Conservation (phyloP, 2,888 invertebrate genomes). For the Heliconius cydno region DNA sequence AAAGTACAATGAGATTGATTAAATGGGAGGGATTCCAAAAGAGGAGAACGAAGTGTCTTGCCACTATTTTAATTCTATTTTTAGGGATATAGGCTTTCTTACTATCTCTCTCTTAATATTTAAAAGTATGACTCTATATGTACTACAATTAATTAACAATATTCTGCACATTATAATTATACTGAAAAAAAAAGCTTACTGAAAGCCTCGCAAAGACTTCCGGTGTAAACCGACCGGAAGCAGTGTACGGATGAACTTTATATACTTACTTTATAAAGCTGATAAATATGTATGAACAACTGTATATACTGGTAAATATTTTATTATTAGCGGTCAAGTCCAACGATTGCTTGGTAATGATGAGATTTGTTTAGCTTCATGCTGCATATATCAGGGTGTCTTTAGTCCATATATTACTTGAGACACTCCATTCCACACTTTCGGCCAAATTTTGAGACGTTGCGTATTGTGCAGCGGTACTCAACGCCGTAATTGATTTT, state of each 20-base stretch:
- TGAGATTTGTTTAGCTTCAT: background rate
- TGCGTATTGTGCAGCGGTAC: too few relatives aligned
- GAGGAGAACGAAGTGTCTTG: too few relatives aligned
- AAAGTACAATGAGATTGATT: too few relatives aligned
- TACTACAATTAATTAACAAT: background rate
- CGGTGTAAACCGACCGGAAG: constrained; percentile 23
- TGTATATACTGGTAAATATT: background rate
- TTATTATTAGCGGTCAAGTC: background rate
- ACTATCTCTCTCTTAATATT: background rate
- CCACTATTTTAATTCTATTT: too few relatives aligned
- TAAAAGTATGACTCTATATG: background rate
- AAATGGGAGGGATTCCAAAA: too few relatives aligned
- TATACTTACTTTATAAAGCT: constrained; percentile 10
- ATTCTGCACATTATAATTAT: background rate
- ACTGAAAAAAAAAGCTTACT: constrained; percentile 4
- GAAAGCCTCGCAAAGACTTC: constrained; percentile 18
- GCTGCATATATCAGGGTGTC: too few relatives aligned
- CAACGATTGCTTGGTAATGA: background rate
- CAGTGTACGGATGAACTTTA: constrained; percentile 15
- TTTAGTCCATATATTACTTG: too few relatives aligned
- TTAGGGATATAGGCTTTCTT: background rate
- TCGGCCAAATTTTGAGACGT: too few relatives aligned
- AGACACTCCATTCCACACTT: too few relatives aligned
- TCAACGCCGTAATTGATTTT: too few relatives aligned
- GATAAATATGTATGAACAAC: background rate